Base-by-base conservation (phyloP, 2,797 vertebrate genomes). In the Myoxocephalus aenaeus region DNA sequence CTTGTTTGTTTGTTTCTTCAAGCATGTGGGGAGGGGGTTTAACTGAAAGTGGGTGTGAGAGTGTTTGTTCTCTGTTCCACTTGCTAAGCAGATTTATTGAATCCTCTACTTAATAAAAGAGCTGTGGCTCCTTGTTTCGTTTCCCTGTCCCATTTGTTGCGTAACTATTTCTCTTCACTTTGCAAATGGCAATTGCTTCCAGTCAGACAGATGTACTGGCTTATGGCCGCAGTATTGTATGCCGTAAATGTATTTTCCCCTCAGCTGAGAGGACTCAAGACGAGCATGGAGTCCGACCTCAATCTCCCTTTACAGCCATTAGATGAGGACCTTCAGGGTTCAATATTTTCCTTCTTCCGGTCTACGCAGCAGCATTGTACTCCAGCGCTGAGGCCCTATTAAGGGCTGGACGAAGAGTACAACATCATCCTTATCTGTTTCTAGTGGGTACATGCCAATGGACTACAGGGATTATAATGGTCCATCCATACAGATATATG, bases 21-120 rank as follows among this genome's bases (percentile, higher is more conserved):
- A 89, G 86, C 83, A 85, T 82, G 79, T 56, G 42, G 40, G 57
- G 38, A 36, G 70, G 75, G 46, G 72, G 54, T 3, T 56, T 44
- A 71, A 79, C 74, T 89, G 87, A 90, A 87, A 92, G 80, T 85
- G 82, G 40, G 40, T 42, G 40, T 15, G 4, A 42, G 13, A 80
- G 38, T 11, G 54, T 81, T 90, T 91, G 91, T 92, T 90, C 84
- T 87, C 79, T 77, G 87, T 93, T 93, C 84, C 73, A 85, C 82
- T 90, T 82, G 76, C 87, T 92, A 93, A 94, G 90, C 90, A 89
- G 86, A 92, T 94, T 94, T 92, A 90, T 90, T 84, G 77, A 94
- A 93, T 93, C 83, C 83, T 58, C 75, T 71, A 88, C 86, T 89
- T 91, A 92, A 92, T 92, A 78, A 75, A 79, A 86, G 84, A 85